These are phyloP conservation scores for Nymphicus hollandicus DNA, from an alignment of 2,113 vertebrate genomes.

Conservation along the genomic window DNA sequence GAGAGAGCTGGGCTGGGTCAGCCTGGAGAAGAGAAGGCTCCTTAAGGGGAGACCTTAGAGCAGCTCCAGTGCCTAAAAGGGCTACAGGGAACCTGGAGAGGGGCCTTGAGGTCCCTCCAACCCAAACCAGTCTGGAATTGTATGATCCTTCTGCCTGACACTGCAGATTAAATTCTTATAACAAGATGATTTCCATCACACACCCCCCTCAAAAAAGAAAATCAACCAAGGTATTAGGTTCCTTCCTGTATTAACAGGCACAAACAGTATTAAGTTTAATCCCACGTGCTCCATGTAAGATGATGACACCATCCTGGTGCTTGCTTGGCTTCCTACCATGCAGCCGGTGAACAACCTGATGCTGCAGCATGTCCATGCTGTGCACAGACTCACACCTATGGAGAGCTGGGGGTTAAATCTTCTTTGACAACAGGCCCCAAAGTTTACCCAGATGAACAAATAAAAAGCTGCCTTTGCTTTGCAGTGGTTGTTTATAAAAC, in stretches of 20 bases:
- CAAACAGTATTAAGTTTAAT: not conserved
- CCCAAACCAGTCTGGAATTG: not conserved
- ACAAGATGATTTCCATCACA: not conserved
- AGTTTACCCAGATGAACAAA: not conserved
- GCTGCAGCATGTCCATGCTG: not conserved
- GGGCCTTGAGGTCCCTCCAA: not conserved
- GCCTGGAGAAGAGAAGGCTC: not conserved
- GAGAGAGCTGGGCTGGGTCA: not conserved
- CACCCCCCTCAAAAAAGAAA: not conserved
- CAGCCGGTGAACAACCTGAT: fast-evolving
- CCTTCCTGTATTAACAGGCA: not conserved
- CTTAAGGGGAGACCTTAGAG: not conserved
- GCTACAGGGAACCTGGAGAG: not conserved
- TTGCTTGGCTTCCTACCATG: not conserved
- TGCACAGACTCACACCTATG: not conserved
- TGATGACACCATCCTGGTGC: not conserved
- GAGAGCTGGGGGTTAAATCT: not conserved
- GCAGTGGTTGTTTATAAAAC: not conserved
- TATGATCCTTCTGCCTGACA: not conserved
- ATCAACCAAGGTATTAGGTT: not conserved
- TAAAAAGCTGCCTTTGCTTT: not conserved
- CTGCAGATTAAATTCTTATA: not conserved
- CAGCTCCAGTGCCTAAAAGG: not conserved
- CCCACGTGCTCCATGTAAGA: not conserved
- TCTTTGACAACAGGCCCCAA: not conserved